Evolutionary conservation across 2,888 invertebrate genomes (phyloP), one percentile per base, ranked within the genome.

Genomic region (Trachelus stipa): DNA sequence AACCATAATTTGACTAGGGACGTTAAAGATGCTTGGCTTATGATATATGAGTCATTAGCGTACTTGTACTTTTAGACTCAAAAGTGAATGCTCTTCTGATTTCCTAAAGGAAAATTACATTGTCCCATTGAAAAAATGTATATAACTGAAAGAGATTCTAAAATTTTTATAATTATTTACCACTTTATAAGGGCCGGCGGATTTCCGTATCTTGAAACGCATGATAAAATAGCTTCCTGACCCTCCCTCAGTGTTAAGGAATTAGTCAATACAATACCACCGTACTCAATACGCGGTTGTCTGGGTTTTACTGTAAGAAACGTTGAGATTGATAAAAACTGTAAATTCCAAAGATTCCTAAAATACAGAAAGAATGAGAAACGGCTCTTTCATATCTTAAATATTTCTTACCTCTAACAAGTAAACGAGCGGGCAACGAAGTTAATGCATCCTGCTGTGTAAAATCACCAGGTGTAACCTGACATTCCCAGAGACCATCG

Each of bases 401-500:
- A 56, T 56, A 56, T 56, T 75, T 88, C 94, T 93, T 92, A 96
- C 96, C 97, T 91, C 97, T 93, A 40, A 97, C 97, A 81, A 97
- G 96, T 76, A 98, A 92, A 73, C 96, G 94, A 33, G 96, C 96
- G 6, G 97, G 96, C 75, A 95, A 94, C 88, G 97, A 97, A 35
- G 97, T 97, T 81, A 97, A 93, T 23, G 97, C 97, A 92, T 98
- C 97, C 81, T 91, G 91, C 12, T 87, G 81, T 12, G 87, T 89
- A 87, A 96, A 96, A 92, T 97, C 96, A 87, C 97, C 97, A 68
- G 97, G 96, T 12, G 97, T 97, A 83, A 98, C 97, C 92, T 98
- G 98, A 90, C 98, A 98, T 92, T 97, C 97, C 98, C 97, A 98
- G 83, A 95, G 94, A 1, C 97, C 98, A 87, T 98, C 97, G 88